A percentile compares a stretch with the other conserved stretches of the same genome.
Evolutionary conservation across 1,140 invertebrate species (phyloP).

Genomic region (Pachypsylla venusta): DNA sequence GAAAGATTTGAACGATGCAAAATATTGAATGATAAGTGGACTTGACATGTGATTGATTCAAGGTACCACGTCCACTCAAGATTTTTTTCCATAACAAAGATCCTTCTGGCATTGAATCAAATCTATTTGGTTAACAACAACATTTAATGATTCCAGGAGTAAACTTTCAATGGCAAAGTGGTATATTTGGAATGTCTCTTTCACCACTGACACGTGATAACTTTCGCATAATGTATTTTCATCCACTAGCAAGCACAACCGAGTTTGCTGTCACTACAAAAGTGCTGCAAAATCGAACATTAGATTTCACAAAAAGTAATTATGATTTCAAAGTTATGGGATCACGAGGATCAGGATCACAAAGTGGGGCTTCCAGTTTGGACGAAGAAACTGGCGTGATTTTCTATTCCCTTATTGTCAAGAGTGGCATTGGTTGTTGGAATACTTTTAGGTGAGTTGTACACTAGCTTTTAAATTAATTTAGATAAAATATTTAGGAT

Average conservation of each 20-base stretch:
- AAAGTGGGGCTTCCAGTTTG: conserved; percentile 52
- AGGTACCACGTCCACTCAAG: too few species aligned
- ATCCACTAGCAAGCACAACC: conserved; percentile 52
- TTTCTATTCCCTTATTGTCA: conserved; percentile 57
- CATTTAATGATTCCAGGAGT: conserved; percentile 31
- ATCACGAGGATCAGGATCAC: conserved; percentile 46
- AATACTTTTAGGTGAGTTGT: conserved; percentile 37
- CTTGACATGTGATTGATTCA: too few species aligned
- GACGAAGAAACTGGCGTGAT: conserved; percentile 51
- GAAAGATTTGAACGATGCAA: too few species aligned
- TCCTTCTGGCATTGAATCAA: too few species aligned
- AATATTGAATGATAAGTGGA: too few species aligned
- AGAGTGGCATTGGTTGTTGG: conserved; percentile 62
- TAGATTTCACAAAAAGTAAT: conserved; percentile 33
- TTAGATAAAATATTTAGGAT: too few species aligned
- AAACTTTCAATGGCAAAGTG: conserved; percentile 54
- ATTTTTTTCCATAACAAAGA: too few species aligned
- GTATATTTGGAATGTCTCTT: conserved; percentile 50
- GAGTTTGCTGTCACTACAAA: conserved; percentile 50
- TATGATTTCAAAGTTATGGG: conserved; percentile 49
- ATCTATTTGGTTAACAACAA: too few species aligned
- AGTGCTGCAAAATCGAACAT: conserved; percentile 48
- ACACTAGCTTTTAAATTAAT: too few species aligned
- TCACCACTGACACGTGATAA: conserved; percentile 40
- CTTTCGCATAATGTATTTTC: conserved; percentile 55